Conservation (phyloP, 2,888 invertebrate genomes). For the Watsonalla binaria region DNA sequence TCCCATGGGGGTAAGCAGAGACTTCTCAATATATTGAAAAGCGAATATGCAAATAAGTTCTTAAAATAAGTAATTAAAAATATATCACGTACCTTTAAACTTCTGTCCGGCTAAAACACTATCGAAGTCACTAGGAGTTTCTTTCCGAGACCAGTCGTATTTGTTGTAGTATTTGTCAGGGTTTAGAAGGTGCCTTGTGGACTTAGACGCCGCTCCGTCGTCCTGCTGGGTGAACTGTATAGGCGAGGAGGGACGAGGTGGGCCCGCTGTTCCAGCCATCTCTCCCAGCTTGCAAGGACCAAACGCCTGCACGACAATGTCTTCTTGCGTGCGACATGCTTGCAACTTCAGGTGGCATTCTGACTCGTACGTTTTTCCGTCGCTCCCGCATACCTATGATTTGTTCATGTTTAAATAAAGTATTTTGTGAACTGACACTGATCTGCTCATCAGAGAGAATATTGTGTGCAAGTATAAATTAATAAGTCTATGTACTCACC, state of each 20-base stretch:
- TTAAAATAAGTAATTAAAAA: neutral
- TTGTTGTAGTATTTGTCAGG: constrained; percentile 83
- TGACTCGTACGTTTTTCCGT: constrained; percentile 89
- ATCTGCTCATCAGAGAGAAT: too few relatives aligned
- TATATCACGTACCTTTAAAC: constrained; percentile 54
- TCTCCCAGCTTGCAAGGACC: constrained; percentile 86
- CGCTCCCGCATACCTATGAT: constrained; percentile 84
- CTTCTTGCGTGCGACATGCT: constrained; percentile 89
- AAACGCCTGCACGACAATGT: constrained; percentile 87
- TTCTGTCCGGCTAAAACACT: constrained; percentile 60
- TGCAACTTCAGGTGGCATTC: constrained; percentile 90
- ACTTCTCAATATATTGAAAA: too few relatives aligned
- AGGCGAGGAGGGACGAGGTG: constrained; percentile 86
- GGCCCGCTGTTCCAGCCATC: constrained; percentile 85
- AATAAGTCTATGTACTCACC: constrained; percentile 37
- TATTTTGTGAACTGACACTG: too few relatives aligned
- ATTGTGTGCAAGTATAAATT: constrained; percentile 6
- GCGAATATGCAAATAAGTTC: too few relatives aligned
- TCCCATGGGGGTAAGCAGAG: too few relatives aligned
- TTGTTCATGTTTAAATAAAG: neutral
- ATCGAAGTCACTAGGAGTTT: constrained; percentile 70
- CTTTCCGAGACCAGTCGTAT: constrained; percentile 79
- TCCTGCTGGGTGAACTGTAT: constrained; percentile 89
- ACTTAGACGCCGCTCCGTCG: constrained; percentile 87
- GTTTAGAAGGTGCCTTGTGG: constrained; percentile 86